These are phyloP conservation scores for Dinomys branickii DNA, from an alignment of 2,113 vertebrate species.

Conservation along the genomic window DNA sequence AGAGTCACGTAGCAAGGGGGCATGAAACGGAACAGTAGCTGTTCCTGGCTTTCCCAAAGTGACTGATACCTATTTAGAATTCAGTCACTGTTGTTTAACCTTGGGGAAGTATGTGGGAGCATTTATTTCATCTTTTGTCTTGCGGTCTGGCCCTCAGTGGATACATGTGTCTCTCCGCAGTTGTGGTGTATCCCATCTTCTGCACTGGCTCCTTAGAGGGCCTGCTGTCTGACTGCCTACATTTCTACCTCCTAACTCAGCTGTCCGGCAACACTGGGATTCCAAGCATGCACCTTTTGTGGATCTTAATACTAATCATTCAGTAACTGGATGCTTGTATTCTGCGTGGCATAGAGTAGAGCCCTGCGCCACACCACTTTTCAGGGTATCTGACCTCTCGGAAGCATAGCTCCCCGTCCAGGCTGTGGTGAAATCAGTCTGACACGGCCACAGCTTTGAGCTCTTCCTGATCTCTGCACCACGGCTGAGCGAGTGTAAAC, in stretches of 20 bases:
- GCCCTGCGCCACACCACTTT: neutral
- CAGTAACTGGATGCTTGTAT: neutral
- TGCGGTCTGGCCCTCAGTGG: neutral
- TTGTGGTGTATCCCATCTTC: neutral
- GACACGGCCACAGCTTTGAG: neutral
- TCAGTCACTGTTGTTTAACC: neutral
- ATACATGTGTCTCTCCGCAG: neutral
- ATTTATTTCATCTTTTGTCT: neutral
- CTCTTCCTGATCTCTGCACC: neutral
- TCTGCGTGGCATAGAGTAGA: neutral
- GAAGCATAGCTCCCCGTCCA: neutral
- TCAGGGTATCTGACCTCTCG: neutral
- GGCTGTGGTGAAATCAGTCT: neutral
- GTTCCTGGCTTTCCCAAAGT: neutral
- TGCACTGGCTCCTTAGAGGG: neutral
- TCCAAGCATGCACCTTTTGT: neutral
- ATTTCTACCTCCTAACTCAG: neutral
- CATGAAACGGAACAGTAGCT: neutral
- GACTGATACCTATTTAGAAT: neutral
- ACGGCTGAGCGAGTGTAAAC: constrained; percentile 23
- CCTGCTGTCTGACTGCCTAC: neutral
- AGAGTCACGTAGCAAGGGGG: neutral
- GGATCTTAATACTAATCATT: neutral
- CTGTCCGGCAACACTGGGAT: neutral
- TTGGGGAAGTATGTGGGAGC: neutral